A percentile compares a stretch with the other conserved stretches of the same genome.
These are phyloP conservation scores for Leguminivora glycinivorella DNA, from an alignment of 1,140 invertebrate species.

Conservation along the genomic window DNA sequence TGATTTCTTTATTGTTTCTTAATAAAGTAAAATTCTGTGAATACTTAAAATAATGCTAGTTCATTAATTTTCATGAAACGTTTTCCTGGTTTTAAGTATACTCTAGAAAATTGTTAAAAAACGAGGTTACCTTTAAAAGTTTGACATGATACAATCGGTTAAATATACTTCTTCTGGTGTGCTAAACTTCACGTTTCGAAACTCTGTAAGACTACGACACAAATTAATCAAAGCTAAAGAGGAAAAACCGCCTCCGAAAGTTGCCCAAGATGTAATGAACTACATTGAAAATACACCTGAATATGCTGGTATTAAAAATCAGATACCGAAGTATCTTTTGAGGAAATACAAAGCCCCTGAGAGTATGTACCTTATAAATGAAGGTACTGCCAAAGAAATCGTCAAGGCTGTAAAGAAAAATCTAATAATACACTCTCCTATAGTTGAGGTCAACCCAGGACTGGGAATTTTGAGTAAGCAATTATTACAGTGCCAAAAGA, in stretches of 20 bases:
- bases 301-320: conserved; percentile 50
- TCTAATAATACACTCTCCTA: conserved; percentile 52
- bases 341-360: conserved; percentile 69
- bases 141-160: conserved; percentile 6
- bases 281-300: conserved; percentile 59
- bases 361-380: conserved; percentile 71
- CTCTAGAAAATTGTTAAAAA: not conserved
- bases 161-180: not conserved
- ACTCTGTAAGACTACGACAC: conserved; percentile 45
- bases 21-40: too few species aligned
- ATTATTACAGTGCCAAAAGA: conserved; percentile 61
- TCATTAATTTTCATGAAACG: too few species aligned
- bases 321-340: conserved; percentile 57
- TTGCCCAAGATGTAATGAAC: conserved; percentile 56
- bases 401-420: conserved; percentile 48
- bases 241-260: conserved; percentile 47
- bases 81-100: too few species aligned
- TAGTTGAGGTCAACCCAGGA: conserved; percentile 80
- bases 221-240: conserved; percentile 47
- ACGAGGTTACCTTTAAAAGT: not conserved
- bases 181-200: conserved; percentile 27
- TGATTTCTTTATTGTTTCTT: too few species aligned
- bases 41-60: too few species aligned
- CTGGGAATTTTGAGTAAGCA: conserved; percentile 74
- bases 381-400: conserved; percentile 70